Percentiles rank a stretch among this genome's conserved stretches.
phyloP scores from a whole-genome alignment of 64 coral and sea anemone genomes.

The Astreopora myriophthalma region DNA sequence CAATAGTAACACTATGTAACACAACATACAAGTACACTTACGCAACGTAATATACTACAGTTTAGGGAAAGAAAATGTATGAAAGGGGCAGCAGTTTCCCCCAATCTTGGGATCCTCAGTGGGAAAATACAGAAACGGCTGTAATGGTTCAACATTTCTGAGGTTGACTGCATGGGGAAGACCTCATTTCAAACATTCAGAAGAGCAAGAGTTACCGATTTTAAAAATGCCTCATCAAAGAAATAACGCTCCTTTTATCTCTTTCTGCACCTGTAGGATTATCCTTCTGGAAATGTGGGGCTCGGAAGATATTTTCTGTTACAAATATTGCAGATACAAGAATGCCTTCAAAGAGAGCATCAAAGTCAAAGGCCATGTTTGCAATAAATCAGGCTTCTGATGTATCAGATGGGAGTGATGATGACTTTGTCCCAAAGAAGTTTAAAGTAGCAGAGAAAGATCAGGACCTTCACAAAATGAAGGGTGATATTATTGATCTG shows the following conservation, averaged over 20 bases:
- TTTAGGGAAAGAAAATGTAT: background rate
- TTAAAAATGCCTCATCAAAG: background rate
- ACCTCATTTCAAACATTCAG: background rate
- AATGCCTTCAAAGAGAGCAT: background rate
- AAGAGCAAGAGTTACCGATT: background rate
- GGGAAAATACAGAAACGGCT: background rate
- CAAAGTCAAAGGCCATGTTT: slow-evolving; percentile 18
- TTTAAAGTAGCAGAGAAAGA: background rate
- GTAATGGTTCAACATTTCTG: background rate
- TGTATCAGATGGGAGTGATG: slow-evolving; percentile 52
- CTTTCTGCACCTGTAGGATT: slow-evolving; percentile 57
- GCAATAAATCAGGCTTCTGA: background rate
- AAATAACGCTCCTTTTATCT: background rate
- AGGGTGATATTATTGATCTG: slow-evolving; percentile 35
- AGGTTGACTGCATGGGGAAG: background rate
- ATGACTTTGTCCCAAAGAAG: slow-evolving; percentile 55
- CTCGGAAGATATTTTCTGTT: slow-evolving; percentile 63
- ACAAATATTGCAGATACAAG: background rate
- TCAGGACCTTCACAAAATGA: slow-evolving; percentile 42
- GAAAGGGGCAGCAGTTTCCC: background rate
- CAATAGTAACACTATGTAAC: background rate
- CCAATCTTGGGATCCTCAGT: background rate
- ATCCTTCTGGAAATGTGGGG: slow-evolving; percentile 62
- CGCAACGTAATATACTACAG: background rate
- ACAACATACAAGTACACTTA: background rate